Evolutionary conservation across 2,888 invertebrate genomes (phyloP).

Genomic region (Lithophane socia): DNA sequence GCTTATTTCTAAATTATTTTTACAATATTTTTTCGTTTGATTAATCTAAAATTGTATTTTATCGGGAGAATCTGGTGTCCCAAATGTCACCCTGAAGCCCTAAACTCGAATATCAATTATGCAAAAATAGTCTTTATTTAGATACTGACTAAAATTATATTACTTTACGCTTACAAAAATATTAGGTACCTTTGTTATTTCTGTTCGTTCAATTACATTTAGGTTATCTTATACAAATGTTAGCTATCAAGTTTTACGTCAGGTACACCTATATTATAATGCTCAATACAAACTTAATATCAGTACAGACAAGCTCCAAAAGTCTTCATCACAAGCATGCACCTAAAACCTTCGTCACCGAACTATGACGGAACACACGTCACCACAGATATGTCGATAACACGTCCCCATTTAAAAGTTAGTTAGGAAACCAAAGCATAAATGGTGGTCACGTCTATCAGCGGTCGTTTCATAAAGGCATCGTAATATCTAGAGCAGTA

Average conservation of each 20-base stretch:
- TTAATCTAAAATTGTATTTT: not conserved
- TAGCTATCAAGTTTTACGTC: not conserved
- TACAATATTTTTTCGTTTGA: not conserved
- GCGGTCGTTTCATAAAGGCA: slow-evolving; percentile 68
- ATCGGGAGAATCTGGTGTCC: not conserved
- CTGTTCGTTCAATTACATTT: not conserved
- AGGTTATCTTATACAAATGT: not conserved
- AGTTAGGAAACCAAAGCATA: slow-evolving; percentile 28
- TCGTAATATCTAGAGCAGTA: slow-evolving; percentile 62
- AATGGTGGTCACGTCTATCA: slow-evolving; percentile 59
- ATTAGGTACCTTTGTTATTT: not conserved
- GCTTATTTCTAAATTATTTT: slow-evolving; percentile 11
- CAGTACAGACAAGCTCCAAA: slow-evolving; percentile 12
- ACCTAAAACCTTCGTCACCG: slow-evolving; percentile 50
- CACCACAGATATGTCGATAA: slow-evolving; percentile 40
- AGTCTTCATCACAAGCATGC: slow-evolving; percentile 20
- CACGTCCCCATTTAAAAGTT: slow-evolving; percentile 49
- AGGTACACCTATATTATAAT: not conserved
- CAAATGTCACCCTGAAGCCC: not conserved
- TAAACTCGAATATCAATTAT: not conserved
- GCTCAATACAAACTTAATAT: slow-evolving; percentile 10
- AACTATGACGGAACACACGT: slow-evolving; percentile 35
- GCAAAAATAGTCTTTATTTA: not conserved
- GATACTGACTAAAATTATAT: not conserved
- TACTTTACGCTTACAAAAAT: not conserved